phyloP scores from a whole-genome alignment of 2,888 invertebrate genomes.

The Latheticus oryzae region DNA sequence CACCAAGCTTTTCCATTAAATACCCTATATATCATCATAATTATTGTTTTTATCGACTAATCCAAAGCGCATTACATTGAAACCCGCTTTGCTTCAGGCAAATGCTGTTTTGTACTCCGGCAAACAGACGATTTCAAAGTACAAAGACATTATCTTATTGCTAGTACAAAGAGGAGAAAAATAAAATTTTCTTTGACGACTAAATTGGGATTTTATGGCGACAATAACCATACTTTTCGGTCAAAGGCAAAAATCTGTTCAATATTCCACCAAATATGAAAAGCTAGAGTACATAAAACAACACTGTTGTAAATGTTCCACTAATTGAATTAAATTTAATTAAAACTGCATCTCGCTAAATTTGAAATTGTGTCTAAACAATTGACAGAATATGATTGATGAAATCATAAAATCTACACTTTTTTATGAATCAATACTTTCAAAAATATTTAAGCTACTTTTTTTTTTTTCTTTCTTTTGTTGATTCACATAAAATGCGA shows the following conservation, averaged over 20 bases:
- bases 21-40: conserved; percentile 42
- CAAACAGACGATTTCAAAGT: conserved; percentile 3
- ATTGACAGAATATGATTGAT: no score
- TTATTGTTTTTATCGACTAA: conserved; percentile 44
- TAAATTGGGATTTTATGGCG: conserved; percentile 11
- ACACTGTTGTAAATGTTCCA: neutral
- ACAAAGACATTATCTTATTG: conserved; percentile 5
- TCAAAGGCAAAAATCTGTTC: conserved; percentile 1
- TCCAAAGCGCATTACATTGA: conserved; percentile 28
- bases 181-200: conserved; percentile 9
- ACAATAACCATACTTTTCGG: neutral
- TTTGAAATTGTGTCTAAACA: no score
- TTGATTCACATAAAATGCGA: no score
- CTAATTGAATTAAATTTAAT: neutral
- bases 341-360: neutral
- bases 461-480: no score
- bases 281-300: neutral
- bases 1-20: conserved; percentile 39
- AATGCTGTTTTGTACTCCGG: conserved; percentile 18
- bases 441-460: no score
- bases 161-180: conserved; percentile 3
- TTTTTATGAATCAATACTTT: no score
- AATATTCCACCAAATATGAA: neutral
- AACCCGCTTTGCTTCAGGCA: conserved; percentile 6
- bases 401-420: no score